Conservation (phyloP, 2,888 invertebrate genomes). For the Eristalinus sepulchralis region DNA sequence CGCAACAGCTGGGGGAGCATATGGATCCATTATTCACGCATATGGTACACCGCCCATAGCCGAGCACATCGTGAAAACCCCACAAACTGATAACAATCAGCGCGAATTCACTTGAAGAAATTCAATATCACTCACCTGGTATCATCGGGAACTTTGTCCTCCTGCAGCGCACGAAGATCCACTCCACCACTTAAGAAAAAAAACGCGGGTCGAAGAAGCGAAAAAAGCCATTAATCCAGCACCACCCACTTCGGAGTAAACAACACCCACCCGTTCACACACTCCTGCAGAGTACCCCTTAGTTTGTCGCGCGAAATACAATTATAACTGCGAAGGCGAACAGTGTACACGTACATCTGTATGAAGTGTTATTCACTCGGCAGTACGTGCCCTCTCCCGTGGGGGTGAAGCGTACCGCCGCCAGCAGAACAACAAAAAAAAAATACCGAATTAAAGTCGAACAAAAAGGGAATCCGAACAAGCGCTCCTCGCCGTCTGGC, state of each 20-base stretch:
- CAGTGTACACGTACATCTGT: constrained; percentile 28
- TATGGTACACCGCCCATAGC: not conserved
- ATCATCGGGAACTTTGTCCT: not conserved
- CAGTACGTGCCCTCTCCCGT: constrained; percentile 21
- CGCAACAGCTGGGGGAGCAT: constrained; percentile 43
- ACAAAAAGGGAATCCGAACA: constrained; percentile 3
- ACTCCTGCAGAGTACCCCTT: constrained; percentile 27
- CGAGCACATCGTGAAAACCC: not conserved
- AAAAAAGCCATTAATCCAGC: constrained; percentile 3
- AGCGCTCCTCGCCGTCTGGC: not conserved
- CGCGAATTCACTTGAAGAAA: not conserved
- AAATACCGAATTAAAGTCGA: not conserved
- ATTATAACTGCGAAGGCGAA: constrained; percentile 16
- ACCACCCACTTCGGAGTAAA: not conserved
- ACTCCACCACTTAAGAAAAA: not conserved
- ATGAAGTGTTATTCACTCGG: constrained; percentile 35
- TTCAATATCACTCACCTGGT: not conserved
- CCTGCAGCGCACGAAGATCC: not conserved
- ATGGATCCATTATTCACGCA: constrained; percentile 30
- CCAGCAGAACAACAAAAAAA: constrained; percentile 18
- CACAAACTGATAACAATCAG: not conserved
- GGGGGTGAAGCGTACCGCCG: not conserved
- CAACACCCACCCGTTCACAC: constrained; percentile 9
- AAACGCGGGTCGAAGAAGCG: not conserved
- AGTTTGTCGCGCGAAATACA: constrained; percentile 40